These are phyloP conservation scores for Pavo muticus DNA, from an alignment of 2,113 vertebrate genomes.

Conservation along the genomic window DNA sequence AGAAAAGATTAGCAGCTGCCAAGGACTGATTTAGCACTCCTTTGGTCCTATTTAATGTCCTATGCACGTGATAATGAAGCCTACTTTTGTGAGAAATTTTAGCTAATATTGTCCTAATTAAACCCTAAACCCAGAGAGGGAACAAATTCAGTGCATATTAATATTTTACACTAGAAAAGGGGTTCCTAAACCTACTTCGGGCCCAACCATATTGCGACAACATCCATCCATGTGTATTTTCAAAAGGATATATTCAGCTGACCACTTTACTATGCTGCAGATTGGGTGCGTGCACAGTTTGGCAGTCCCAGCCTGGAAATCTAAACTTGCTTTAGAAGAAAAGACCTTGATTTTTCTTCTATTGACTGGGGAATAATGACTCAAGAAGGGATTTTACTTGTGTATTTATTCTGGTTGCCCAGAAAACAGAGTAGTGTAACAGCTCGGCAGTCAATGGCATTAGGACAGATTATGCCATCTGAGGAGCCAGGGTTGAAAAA, in stretches of 20 bases:
- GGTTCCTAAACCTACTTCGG: background rate
- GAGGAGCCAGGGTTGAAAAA: slow-evolving; percentile 29
- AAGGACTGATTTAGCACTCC: background rate
- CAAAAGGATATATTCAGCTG: background rate
- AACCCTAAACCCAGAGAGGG: background rate
- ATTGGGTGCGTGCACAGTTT: background rate
- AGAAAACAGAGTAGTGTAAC: slow-evolving; percentile 5
- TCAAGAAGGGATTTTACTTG: background rate
- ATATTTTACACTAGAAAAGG: background rate
- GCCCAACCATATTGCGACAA: background rate
- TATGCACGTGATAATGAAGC: background rate
- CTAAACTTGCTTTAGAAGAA: background rate
- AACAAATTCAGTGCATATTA: background rate
- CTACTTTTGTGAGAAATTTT: background rate
- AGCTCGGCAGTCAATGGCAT: slow-evolving; percentile 13
- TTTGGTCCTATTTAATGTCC: background rate
- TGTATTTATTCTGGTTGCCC: background rate
- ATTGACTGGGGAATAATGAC: background rate
- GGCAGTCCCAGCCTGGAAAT: background rate
- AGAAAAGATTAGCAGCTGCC: background rate
- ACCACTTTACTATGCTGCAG: background rate
- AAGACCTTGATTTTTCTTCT: background rate
- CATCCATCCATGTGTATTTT: background rate
- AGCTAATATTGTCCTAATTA: background rate
- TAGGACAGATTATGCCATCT: slow-evolving; percentile 23